These are phyloP conservation scores for Corythoichthys intestinalis DNA, from an alignment of 2,113 vertebrate genomes.

Conservation along the genomic window DNA sequence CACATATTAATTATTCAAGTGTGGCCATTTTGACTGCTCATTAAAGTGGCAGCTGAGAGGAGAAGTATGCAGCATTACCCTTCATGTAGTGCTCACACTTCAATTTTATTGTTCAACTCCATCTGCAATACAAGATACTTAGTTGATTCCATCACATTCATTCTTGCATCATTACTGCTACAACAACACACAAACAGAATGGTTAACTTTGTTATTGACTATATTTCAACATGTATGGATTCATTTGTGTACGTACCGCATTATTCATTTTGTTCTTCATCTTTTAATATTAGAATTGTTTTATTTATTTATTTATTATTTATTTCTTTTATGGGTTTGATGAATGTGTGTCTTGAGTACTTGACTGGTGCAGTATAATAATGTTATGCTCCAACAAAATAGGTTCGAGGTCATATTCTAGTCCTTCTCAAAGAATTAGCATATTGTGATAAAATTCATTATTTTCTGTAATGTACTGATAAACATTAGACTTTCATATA, in stretches of 20 bases:
- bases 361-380: too few relatives aligned
- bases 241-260: background rate
- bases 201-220: background rate
- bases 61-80: conserved; percentile 68
- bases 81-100: conserved; percentile 51
- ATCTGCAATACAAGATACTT: conserved; percentile 16
- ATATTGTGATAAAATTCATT: too few relatives aligned
- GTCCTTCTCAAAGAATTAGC: too few relatives aligned
- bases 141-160: background rate
- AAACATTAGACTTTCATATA: too few relatives aligned
- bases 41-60: conserved; percentile 75
- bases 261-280: too few relatives aligned
- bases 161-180: background rate
- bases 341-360: too few relatives aligned
- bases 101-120: conserved; percentile 20
- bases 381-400: too few relatives aligned
- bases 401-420: too few relatives aligned
- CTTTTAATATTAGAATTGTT: too few relatives aligned
- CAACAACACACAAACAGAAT: background rate
- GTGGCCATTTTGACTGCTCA: conserved; percentile 77
- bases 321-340: too few relatives aligned
- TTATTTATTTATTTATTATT: too few relatives aligned
- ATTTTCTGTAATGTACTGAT: too few relatives aligned
- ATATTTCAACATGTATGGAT: background rate
- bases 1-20: conserved; percentile 78